These are phyloP conservation scores for Octopus bimaculoides DNA, from an alignment of 1,140 invertebrate genomes.

Conservation along the genomic window DNA sequence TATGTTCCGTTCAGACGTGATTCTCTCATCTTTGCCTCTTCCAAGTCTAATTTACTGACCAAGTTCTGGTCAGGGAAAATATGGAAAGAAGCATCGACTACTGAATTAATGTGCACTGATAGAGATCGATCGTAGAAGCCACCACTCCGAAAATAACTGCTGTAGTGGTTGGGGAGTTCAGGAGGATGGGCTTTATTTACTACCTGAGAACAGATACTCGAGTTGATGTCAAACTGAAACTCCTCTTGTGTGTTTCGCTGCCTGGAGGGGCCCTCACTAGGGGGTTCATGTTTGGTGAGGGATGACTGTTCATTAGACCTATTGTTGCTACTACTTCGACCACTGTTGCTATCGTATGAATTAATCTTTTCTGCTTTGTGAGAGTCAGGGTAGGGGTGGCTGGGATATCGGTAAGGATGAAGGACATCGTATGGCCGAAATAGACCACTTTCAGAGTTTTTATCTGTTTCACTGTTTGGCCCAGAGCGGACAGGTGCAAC, in stretches of 20 bases:
- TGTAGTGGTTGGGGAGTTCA: background rate
- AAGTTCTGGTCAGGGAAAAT: constrained; percentile 9
- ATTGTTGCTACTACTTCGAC: background rate
- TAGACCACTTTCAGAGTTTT: background rate
- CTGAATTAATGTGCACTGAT: background rate
- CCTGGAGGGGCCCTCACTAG: background rate
- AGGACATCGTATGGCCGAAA: constrained; percentile 11
- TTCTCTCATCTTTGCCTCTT: constrained; percentile 32
- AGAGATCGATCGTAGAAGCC: background rate
- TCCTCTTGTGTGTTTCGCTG: background rate
- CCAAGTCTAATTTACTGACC: constrained; percentile 39
- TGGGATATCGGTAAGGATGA: background rate
- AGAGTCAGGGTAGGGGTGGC: background rate
- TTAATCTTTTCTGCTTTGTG: background rate
- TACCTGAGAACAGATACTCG: constrained; percentile 11
- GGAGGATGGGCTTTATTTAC: background rate
- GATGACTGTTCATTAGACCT: background rate
- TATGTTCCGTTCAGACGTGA: constrained; percentile 27
- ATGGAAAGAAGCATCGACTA: background rate
- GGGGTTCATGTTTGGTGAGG: background rate
- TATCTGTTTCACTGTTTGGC: background rate
- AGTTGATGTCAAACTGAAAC: constrained; percentile 15
- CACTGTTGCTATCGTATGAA: background rate
- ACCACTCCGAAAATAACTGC: background rate
- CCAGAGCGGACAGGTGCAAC: background rate